These are phyloP conservation scores for Mesorhabditis belari DNA, from an alignment of 2,888 invertebrate species.

Conservation along the genomic window DNA sequence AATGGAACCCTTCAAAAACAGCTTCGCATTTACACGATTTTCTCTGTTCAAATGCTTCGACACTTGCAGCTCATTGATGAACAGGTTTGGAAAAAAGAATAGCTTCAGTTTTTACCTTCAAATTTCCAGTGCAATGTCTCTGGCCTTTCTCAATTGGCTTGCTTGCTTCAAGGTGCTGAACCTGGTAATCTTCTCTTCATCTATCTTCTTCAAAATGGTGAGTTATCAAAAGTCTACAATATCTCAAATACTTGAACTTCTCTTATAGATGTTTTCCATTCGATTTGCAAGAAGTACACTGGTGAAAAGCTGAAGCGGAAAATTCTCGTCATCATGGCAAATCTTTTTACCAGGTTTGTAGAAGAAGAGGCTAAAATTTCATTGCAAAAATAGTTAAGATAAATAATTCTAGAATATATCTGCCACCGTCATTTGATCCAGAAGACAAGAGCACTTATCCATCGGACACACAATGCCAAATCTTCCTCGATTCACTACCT, in stretches of 20 bases:
- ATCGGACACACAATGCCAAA: conserved; percentile 8
- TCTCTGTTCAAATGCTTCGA: conserved; percentile 46
- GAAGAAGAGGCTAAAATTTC: no score
- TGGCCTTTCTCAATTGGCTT: conserved; percentile 43
- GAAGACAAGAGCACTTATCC: conserved; percentile 22
- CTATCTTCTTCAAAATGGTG: conserved; percentile 42
- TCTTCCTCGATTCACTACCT: conserved; percentile 1
- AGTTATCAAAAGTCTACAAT: conserved; percentile 11
- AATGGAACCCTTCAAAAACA: conserved; percentile 30
- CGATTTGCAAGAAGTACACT: conserved; percentile 10
- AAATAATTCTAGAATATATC: no score
- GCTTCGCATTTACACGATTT: conserved; percentile 38
- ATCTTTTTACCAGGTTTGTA: conserved; percentile 44
- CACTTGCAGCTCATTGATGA: conserved; percentile 42
- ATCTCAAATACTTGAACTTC: background rate
- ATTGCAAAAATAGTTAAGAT: no score
- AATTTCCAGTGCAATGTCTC: conserved; percentile 31
- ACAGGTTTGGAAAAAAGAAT: conserved; percentile 18
- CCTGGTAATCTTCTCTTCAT: conserved; percentile 49
- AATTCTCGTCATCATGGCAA: conserved; percentile 39
- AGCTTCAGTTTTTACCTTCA: background rate
- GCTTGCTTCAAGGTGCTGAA: conserved; percentile 31
- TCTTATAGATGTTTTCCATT: background rate
- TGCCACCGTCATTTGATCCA: conserved; percentile 25
- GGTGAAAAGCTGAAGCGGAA: conserved; percentile 26